These are phyloP conservation scores for Masnerella sp. DNA, from an alignment of 2,888 invertebrate species.

Conservation along the genomic window DNA sequence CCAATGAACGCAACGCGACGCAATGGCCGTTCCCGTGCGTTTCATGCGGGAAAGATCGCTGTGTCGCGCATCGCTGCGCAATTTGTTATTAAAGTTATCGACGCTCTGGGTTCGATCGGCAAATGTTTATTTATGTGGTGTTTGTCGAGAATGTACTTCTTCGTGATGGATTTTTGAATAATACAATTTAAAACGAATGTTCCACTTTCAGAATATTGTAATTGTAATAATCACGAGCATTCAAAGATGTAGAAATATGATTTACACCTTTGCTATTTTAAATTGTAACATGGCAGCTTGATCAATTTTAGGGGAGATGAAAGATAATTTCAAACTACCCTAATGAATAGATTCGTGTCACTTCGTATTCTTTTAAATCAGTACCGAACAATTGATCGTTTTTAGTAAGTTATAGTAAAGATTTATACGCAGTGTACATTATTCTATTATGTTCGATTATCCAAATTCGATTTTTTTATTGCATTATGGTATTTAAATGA, in stretches of 20 bases:
- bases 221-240: neutral
- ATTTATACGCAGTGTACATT: too few relatives aligned
- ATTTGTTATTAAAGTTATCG: too few relatives aligned
- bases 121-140: conserved; percentile 1
- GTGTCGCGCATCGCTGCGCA: too few relatives aligned
- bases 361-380: neutral
- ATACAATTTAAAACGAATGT: too few relatives aligned
- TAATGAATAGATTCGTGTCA: neutral
- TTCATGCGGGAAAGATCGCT: conserved; percentile 30
- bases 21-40: conserved; percentile 17
- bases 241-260: neutral
- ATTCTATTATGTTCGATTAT: too few relatives aligned
- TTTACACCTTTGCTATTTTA: too few relatives aligned
- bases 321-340: conserved; percentile 20
- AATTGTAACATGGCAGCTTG: too few relatives aligned
- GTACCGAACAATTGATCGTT: too few relatives aligned
- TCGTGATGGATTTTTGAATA: neutral
- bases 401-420: too few relatives aligned
- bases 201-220: too few relatives aligned
- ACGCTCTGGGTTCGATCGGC: neutral
- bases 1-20: conserved; percentile 28
- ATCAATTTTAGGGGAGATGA: conserved; percentile 24
- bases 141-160: conserved; percentile 1
- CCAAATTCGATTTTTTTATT: too few relatives aligned
- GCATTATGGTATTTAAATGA: too few relatives aligned